These are phyloP conservation scores for Ephestia elutella DNA, from an alignment of 1,140 invertebrate species.

Conservation along the genomic window DNA sequence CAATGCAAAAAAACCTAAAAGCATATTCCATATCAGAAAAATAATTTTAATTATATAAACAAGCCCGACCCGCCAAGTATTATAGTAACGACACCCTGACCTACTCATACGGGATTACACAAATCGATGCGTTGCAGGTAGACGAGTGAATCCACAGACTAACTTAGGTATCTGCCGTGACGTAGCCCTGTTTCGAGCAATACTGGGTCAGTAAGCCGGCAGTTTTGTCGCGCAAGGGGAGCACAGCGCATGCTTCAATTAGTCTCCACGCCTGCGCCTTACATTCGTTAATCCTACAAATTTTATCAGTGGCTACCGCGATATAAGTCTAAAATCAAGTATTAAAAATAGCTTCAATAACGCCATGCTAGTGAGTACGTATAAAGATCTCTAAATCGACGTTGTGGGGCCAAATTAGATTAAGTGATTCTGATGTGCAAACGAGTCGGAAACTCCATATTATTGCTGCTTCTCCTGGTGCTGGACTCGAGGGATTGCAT, in stretches of 20 bases:
- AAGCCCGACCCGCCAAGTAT: too few relatives aligned
- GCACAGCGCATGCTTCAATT: conserved; percentile 48
- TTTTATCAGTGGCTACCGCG: conserved; percentile 31
- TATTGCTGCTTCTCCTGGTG: conserved; percentile 49
- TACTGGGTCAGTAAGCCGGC: conserved; percentile 15
- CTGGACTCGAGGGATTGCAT: conserved; percentile 56
- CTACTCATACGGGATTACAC: conserved; percentile 28
- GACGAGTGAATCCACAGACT: conserved; percentile 31
- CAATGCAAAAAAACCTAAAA: too few relatives aligned
- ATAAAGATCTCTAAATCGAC: neutral
- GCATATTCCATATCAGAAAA: too few relatives aligned
- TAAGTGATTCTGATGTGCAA: conserved; percentile 67
- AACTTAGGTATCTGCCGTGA: conserved; percentile 12
- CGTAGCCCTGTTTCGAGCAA: neutral
- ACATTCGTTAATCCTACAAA: conserved; percentile 13
- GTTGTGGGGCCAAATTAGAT: conserved; percentile 37
- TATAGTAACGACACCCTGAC: conserved; percentile 32
- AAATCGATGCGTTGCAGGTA: conserved; percentile 48
- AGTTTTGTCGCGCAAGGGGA: conserved; percentile 35
- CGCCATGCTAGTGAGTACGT: neutral
- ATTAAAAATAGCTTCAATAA: neutral
- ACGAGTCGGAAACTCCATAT: conserved; percentile 41
- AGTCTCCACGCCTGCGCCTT: conserved; percentile 39
- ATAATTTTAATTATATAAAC: too few relatives aligned
- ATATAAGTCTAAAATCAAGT: neutral